Base-by-base conservation (phyloP, 2,888 invertebrate species). In the Drosophila mulleri region DNA sequence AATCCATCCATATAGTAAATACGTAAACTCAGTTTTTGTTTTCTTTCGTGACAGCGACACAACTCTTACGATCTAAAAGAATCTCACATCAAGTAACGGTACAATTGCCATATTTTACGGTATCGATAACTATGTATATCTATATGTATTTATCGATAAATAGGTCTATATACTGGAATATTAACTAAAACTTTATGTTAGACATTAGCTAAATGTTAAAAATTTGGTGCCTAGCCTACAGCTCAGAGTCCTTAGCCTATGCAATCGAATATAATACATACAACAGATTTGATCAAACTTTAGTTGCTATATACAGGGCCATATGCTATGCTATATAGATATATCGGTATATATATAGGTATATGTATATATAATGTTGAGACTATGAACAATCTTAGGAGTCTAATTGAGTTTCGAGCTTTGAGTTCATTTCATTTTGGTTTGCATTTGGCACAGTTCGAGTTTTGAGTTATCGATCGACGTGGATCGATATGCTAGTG, bases 221-320 rank as follows among this genome's bases (percentile, higher is more conserved):
- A 82, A 80, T 83, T 80, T 50, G 35, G 67, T 70, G 70, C 68
- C 82, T 82, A 82, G 58, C 82, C 82, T 82, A 82, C 86, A 72
- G 78, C 78, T 77, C 56, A 53, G 48, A 41, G 47, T 60, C 47
- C 58, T 64, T 53, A 72, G 64, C 62, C 53, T 44, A 72, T 39
- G 56, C 23, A 57, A 54, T 59, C 8, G 64, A 44, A 52, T 63
- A 60, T 26, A 48, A 60, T 68, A 68, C 41, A 53, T 65, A 72
- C 47, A 69, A 61, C 52, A 57, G 61, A 54, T 58, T 73, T 62
- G 69, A 76, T 78, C 45, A 60, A 78, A 74, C 57, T 70, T 63
- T 60, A 78, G 45, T 60, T n/a, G 53, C 65, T 74, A 77, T 76
- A 47, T 76, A 76, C 76, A 76, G 54, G 59, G 59, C 44, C 68